phyloP scores from a whole-genome alignment of 2,888 invertebrate species.

The Troides oblongomaculatus region DNA sequence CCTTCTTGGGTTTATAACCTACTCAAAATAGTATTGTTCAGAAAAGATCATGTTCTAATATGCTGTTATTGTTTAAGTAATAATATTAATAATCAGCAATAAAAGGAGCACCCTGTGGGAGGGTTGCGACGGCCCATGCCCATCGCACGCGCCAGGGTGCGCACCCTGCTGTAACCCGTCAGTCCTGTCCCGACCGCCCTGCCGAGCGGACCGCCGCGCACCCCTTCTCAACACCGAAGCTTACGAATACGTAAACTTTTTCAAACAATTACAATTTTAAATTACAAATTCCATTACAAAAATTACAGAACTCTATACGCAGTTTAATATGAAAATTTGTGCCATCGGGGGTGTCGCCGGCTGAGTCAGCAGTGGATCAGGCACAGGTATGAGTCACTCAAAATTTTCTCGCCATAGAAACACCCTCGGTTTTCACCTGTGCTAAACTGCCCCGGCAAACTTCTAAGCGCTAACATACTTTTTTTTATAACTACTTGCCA shows the following conservation, averaged over 20 bases:
- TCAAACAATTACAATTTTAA: conserved; percentile 33
- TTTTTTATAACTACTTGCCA: conserved; percentile 1
- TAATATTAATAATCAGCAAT: conserved; percentile 22
- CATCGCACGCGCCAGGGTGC: conserved; percentile 64
- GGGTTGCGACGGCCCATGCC: conserved; percentile 55
- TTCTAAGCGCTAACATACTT: background rate
- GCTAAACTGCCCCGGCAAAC: conserved; percentile 34
- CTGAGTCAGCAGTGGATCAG: conserved; percentile 70
- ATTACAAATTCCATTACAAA: conserved; percentile 22
- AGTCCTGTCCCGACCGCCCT: conserved; percentile 70
- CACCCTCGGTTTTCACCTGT: conserved; percentile 60
- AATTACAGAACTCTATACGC: conserved; percentile 32
- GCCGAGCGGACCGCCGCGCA: conserved; percentile 69
- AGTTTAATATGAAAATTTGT: conserved; percentile 41
- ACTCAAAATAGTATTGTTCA: background rate
- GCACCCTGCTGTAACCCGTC: conserved; percentile 56
- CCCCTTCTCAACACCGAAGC: conserved; percentile 49
- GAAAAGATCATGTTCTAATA: background rate
- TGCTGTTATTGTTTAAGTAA: conserved; percentile 9
- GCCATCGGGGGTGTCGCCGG: conserved; percentile 62
- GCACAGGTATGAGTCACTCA: conserved; percentile 70
- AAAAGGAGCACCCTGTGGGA: conserved; percentile 50
- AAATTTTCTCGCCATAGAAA: conserved; percentile 70
- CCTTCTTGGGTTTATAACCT: background rate
- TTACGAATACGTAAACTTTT: conserved; percentile 37